Evolutionary conservation across 92 coral and sea anemone species (phyloP), one percentile per base, ranked within the genome.

Genomic region (Paramuricea clavata): DNA sequence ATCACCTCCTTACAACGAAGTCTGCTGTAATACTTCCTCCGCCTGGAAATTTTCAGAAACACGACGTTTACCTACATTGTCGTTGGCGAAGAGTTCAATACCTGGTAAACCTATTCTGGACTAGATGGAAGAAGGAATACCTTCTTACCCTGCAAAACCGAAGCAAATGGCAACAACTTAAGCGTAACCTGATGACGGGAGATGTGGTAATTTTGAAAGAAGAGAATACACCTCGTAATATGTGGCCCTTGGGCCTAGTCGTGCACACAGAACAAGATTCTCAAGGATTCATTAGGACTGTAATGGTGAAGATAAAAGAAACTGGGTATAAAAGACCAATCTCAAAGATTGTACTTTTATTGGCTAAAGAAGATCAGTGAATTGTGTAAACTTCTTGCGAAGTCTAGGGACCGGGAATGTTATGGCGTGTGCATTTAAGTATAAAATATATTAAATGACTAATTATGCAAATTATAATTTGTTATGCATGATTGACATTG

Each of bases 11-110:
- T 19, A 82, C 72, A 21, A 81, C 77, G 90, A 90, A 90, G 72
- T 52, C 93, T 42, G 69, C 69, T 13, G 87, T 90, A 26, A 34
- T 86, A 34, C 71, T 90, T 32, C 90, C 93, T 43, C 93, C 90
- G n/a, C 80, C 93, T n/a, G 93, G 90, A 43, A 81, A 36, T 54
- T 87, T 87, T 54, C 89, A 89, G 73, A 68, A 56, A 7, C 30
- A 79, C 6, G 90, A 90, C 54, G 74, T 81, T 21, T 90, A 90
- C 62, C 86, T 87, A 23, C 90, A 84, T 27, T 69, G 69, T 30
- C 73, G 90, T 42, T 87, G 90, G 90, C 86, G 90, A 36, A 62
- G 76, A 71, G 83, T 80, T 15, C 87, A 87, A 65, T 87, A 81
- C 32, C 77, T 87, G 16, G 78, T 77, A 49, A 74, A 81, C 34